Evolutionary conservation across 2,113 vertebrate species (phyloP).

Genomic region (Formicarius rufipectus): DNA sequence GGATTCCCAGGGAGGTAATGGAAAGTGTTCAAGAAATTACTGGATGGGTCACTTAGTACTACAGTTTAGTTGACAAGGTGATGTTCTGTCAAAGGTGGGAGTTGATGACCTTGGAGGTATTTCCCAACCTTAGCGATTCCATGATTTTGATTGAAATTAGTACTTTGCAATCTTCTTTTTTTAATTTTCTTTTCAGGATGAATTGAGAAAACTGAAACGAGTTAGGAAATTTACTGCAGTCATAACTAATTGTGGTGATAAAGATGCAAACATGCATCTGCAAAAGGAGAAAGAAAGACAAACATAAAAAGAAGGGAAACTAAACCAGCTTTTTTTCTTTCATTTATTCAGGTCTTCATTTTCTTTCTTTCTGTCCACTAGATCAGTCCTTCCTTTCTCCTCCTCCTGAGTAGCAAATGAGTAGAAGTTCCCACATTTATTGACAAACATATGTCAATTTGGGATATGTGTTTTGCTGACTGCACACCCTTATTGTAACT

Average conservation of each 20-base stretch:
- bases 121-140: not conserved
- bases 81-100: not conserved
- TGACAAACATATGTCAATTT: not conserved
- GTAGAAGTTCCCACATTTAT: not conserved
- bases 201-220: not conserved
- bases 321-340: not conserved
- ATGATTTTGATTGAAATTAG: not conserved
- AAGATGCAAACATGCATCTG: not conserved
- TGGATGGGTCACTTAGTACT: not conserved
- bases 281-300: not conserved
- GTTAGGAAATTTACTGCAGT: not conserved
- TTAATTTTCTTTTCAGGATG: not conserved
- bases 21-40: not conserved
- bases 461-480: not conserved
- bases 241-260: not conserved
- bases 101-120: not conserved
- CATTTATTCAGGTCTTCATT: not conserved
- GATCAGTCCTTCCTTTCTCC: not conserved
- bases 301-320: not conserved
- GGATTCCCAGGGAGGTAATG: not conserved
- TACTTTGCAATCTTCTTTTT: not conserved
- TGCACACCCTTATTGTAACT: fast-evolving
- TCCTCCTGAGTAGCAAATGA: not conserved
- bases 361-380: not conserved
- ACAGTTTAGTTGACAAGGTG: not conserved